These are phyloP conservation scores for Forbesichthys agassizii DNA, from an alignment of 2,113 vertebrate genomes.

Conservation along the genomic window DNA sequence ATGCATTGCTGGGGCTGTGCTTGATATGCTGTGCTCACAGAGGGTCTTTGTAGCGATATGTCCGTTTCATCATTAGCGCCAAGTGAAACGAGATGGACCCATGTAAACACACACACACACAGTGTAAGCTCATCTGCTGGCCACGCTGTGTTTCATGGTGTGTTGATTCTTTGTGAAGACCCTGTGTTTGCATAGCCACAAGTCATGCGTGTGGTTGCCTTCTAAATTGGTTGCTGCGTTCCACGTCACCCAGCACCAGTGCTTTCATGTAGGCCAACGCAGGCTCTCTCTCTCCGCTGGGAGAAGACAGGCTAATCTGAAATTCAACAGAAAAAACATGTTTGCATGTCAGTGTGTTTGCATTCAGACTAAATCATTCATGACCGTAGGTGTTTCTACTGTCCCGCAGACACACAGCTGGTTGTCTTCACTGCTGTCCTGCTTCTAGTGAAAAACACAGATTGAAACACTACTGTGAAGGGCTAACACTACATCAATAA, in stretches of 20 bases:
- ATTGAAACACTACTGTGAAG: not conserved
- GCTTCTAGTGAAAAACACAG: not conserved
- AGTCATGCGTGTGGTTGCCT: conserved; percentile 16
- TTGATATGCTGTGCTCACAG: conserved; percentile 67
- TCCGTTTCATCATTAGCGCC: conserved; percentile 59
- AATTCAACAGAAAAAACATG: conserved; percentile 51
- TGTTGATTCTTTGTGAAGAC: conserved; percentile 18
- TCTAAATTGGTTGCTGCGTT: conserved; percentile 25
- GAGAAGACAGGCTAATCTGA: conserved; percentile 44
- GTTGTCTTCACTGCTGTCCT: conserved; percentile 1
- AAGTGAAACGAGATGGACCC: conserved; percentile 63
- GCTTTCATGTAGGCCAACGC: conserved; percentile 33
- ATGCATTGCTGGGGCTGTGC: conserved; percentile 17
- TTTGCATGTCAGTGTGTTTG: conserved; percentile 67
- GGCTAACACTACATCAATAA: too few species aligned
- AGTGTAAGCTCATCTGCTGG: conserved; percentile 26
- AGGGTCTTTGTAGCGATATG: conserved; percentile 60
- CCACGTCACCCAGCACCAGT: conserved; percentile 25
- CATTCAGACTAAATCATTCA: conserved; percentile 55
- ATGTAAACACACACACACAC: conserved; percentile 35
- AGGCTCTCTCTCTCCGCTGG: conserved; percentile 10
- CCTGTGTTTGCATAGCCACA: conserved; percentile 44
- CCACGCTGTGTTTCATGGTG: conserved; percentile 24
- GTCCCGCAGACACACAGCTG: conserved; percentile 25
- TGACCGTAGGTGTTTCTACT: conserved; percentile 36